Evolutionary conservation across 2,888 invertebrate species (phyloP), one percentile per base, ranked within the genome.

Genomic region (Agrotis puta): DNA sequence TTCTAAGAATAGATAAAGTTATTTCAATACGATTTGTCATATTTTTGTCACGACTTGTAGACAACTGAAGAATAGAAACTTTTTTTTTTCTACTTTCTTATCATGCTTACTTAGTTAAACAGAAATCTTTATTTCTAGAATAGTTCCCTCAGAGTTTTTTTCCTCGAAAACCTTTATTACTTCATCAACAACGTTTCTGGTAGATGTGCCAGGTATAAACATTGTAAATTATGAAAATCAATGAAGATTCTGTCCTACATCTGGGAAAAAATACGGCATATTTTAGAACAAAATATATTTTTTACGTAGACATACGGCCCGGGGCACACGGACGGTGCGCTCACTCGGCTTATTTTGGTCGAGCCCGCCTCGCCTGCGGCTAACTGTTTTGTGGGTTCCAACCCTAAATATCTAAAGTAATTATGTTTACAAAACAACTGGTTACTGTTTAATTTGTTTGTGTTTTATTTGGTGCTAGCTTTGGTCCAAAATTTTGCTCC

Each of bases 321-420:
- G 39, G 53, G 59, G 64, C 59, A 61, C 33, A 54, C 45, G 39
- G 33, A n/a, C 16, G 39, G 16, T 18, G 61, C 9, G 24, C 53
- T 53, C 27, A 39, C 39, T 48, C 54, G 9, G 43, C 33, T 68
- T 59, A 67, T 69, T 67, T 64, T 71, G 74, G 63, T 54, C 27
- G 45, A 18, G 22, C 47, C 48, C 54, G 61, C 39, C 57, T 63
- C n/a, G 67, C 79, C 62, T 39, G 56, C 54, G 72, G 79, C 59
- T n/a, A n/a, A 66, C 33, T 65, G 64, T 61, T 73, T 14, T 72
- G 65, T 59, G 70, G 67, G n/a, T 67, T 47, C 51, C 27, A 56
- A 61, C 62, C 64, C 64, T 51, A 65, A 78, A 82, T 69, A 67
- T 61, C 66, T 51, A 68, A 70, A 77, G 72, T 70, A 75, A 81